These are phyloP conservation scores for Typhlichthys eigenmanni DNA, from an alignment of 2,797 vertebrate genomes.

Conservation along the genomic window DNA sequence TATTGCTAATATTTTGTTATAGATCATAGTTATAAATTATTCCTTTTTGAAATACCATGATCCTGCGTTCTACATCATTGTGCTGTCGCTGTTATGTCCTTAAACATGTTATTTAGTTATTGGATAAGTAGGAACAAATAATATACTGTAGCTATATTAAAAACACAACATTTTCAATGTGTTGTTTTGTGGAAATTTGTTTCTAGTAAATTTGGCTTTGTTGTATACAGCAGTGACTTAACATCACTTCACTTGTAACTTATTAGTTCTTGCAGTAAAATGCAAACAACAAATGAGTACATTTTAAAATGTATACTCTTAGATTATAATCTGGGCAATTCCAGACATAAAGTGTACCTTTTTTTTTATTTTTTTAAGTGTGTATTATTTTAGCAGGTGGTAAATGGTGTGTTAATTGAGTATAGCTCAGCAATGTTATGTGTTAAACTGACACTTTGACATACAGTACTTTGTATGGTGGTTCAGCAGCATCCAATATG, in stretches of 20 bases:
- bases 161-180: conserved; percentile 28
- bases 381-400: no score
- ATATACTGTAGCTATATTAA: conserved; percentile 25
- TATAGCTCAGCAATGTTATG: conserved; percentile 4
- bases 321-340: no score
- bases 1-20: conserved; percentile 61
- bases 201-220: conserved; percentile 35
- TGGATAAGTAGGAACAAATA: conserved; percentile 36
- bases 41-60: conserved; percentile 61
- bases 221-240: no score
- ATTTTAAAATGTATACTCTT: no score
- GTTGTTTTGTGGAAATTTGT: conserved; percentile 37
- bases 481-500: not conserved
- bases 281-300: no score
- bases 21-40: conserved; percentile 79
- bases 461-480: conserved; percentile 7
- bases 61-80: conserved; percentile 31
- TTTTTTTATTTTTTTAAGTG: conserved; percentile 2
- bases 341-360: no score
- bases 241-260: conserved; percentile 25
- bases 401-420: no score
- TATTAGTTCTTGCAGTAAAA: conserved; percentile 36
- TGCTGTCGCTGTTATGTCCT: conserved; percentile 24
- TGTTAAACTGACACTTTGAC: not conserved
- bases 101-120: conserved; percentile 38